These are phyloP conservation scores for Neotoxoptera formosana DNA, from an alignment of 1,140 invertebrate species.

Conservation along the genomic window DNA sequence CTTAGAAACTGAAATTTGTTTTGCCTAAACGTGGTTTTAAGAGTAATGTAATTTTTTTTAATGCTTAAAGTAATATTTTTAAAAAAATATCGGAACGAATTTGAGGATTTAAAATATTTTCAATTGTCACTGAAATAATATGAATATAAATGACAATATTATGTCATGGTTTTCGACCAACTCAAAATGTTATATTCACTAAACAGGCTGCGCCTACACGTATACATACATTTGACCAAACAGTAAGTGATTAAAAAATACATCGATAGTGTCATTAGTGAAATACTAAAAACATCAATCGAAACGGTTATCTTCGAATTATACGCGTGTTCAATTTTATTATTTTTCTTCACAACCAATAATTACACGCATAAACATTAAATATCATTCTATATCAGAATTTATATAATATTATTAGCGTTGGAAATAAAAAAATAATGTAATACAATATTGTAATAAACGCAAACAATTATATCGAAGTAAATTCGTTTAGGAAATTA, in stretches of 20 bases:
- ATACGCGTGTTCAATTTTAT: background rate
- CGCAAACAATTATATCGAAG: background rate
- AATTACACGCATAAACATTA: background rate
- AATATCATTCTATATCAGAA: background rate
- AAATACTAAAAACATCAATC: background rate
- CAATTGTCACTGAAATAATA: background rate
- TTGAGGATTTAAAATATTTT: background rate
- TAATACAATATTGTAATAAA: background rate
- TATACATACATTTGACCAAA: background rate
- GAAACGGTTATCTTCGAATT: background rate
- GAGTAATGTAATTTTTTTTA: background rate
- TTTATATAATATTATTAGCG: background rate
- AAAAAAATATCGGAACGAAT: background rate
- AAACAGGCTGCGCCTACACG: background rate
- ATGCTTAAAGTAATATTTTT: background rate
- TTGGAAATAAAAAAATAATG: background rate
- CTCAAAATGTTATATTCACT: background rate
- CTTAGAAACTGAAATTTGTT: background rate
- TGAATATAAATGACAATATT: too few relatives aligned
- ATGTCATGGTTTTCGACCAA: background rate
- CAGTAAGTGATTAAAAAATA: background rate
- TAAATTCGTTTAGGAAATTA: background rate
- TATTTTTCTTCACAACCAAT: background rate
- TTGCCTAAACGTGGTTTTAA: background rate
- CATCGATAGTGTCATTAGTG: too few relatives aligned